Evolutionary conservation across 2,113 vertebrate genomes (phyloP).

Genomic region (Coptodon bakossiorum): DNA sequence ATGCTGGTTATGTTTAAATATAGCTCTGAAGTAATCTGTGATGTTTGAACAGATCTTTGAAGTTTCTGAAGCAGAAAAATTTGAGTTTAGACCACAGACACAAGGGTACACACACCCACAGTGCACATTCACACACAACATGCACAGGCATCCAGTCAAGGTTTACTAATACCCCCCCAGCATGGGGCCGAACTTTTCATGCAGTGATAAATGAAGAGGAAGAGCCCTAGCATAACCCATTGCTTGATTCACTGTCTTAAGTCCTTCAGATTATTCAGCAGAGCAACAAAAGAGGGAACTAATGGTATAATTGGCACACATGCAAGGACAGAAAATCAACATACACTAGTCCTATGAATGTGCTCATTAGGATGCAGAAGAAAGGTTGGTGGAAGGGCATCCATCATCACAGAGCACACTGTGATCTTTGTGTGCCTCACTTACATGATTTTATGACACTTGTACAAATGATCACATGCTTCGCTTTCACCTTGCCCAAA

Average conservation of each 20-base stretch:
- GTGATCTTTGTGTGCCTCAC: constrained; percentile 3
- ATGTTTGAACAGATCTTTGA: neutral
- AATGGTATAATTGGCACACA: constrained; percentile 20
- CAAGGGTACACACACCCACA: neutral
- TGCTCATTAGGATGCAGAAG: constrained; percentile 31
- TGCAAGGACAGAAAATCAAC: constrained; percentile 15
- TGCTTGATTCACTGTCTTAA: constrained; percentile 2
- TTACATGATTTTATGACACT: constrained; percentile 1
- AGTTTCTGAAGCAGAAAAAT: neutral
- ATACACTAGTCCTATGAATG: neutral
- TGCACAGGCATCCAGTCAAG: constrained; percentile 23
- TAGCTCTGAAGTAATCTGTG: neutral
- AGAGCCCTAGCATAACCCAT: constrained; percentile 20
- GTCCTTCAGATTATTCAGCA: constrained; percentile 22
- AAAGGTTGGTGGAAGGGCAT: constrained; percentile 24
- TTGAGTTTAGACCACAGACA: neutral
- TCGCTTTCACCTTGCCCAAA: constrained; percentile 1
- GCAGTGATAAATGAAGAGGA: constrained; percentile 55
- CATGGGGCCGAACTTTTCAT: constrained; percentile 25
- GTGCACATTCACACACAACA: neutral
- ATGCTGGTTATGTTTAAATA: constrained; percentile 9
- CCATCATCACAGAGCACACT: constrained; percentile 29
- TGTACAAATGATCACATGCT: constrained; percentile 12
- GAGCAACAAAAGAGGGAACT: neutral
- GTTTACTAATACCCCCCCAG: constrained; percentile 40